These are phyloP conservation scores for Palythoa heliodiscus DNA, from an alignment of 92 coral and sea anemone genomes.

Conservation along the genomic window DNA sequence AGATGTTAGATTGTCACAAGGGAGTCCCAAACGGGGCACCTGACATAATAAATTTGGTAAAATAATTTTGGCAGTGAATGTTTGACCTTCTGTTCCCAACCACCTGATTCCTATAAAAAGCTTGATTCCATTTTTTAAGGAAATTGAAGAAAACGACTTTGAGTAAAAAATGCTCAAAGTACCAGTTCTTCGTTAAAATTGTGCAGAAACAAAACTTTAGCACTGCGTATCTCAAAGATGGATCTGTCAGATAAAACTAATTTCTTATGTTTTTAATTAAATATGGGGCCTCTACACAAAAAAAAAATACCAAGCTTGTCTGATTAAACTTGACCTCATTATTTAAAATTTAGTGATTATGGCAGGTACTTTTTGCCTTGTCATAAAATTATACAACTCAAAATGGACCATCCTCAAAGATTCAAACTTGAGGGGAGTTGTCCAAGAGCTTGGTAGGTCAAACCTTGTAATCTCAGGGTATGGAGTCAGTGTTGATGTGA, in stretches of 20 bases:
- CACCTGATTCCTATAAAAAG: conserved; percentile 4
- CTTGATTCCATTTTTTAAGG: conserved; percentile 27
- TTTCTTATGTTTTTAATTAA: conserved; percentile 17
- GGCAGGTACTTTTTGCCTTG: conserved; percentile 24
- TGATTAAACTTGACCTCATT: conserved; percentile 3
- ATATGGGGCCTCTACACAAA: conserved; percentile 25
- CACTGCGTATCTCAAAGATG: conserved; percentile 6
- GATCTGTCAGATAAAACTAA: conserved; percentile 19
- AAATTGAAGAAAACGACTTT: conserved; percentile 21
- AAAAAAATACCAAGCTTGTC: conserved; percentile 16
- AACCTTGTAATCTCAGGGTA: conserved; percentile 19
- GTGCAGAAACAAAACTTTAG: neutral
- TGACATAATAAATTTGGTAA: conserved; percentile 29
- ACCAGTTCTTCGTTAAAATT: neutral
- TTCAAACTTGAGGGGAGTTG: conserved; percentile 11
- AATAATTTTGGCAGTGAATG: conserved; percentile 23
- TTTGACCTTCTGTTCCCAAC: conserved; percentile 21
- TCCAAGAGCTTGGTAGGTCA: conserved; percentile 25
- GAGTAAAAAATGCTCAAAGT: conserved; percentile 6
- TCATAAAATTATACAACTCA: conserved; percentile 18
- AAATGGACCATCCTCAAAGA: conserved; percentile 2
- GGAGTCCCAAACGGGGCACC: conserved; percentile 37
- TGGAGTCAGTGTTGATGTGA: conserved; percentile 21
- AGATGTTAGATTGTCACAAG: conserved; percentile 35
- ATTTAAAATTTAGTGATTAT: conserved; percentile 11